Evolutionary conservation across 2,888 invertebrate species (phyloP), one percentile per base, ranked within the genome.

Genomic region (Chloromyia formosa): DNA sequence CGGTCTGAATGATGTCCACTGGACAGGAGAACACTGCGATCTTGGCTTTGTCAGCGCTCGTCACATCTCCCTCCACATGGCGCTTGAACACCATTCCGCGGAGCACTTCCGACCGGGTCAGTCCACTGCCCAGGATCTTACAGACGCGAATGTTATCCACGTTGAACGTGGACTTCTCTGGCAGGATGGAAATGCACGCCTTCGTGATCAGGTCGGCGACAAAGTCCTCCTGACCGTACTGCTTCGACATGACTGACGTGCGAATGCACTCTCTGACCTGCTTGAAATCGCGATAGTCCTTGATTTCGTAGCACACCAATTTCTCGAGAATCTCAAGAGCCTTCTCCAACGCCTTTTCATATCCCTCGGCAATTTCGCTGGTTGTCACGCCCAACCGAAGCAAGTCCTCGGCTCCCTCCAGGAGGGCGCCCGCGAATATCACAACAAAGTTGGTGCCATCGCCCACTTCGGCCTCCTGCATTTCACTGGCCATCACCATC

Each of bases 401-500:
- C 10, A 99, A 87, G 81, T 97, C 95, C 82, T 97, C 97, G 0
- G 98, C 96, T 76, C 91, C 90, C 85, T 97, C 95, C 7, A 99
- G 87, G 18, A 99, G 88, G 62, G 97, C 93, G 35, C 98, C 98
- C 78, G 96, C 94, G 73, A 99, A 88, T 10, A 98, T 93, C 62
- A 99, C 92, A 7, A 98, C 97, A 87, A 97, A 97, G 85, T 99
- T 99, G 10, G 99, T 99, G 74, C 98, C 98, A 88, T 99, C 99
- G 4, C 99, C 99, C 75, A 97, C 94, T 89, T 98, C 98, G 77
- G 95, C 91, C 85, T 99, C 98, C 86, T 99, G 98, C 94, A 98
- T 98, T 86, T 98, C 94, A 78, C 97, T 96, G 16, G 95, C 98
- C 82, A 98, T 88, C 1, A 98, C 96, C 88, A 99, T 92, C 78